Percentiles rank a stretch among this genome's conserved stretches.
These are phyloP conservation scores for Isichthys henryi DNA, from an alignment of 2,113 vertebrate species.

Conservation along the genomic window DNA sequence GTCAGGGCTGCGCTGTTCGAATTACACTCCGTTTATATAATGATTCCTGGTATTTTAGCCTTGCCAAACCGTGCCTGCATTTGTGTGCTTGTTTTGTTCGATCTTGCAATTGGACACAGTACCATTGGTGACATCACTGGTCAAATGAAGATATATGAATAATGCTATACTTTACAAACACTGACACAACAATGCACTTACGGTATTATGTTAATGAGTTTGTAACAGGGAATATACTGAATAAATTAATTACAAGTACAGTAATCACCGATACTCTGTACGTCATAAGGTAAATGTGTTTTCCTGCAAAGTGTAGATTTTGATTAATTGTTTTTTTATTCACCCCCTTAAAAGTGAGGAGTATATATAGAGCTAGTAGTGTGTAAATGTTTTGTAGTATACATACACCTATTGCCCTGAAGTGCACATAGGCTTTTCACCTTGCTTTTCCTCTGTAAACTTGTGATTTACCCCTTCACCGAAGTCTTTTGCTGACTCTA, in stretches of 20 bases:
- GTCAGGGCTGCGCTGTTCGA: background rate
- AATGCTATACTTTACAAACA: background rate
- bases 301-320: background rate
- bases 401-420: background rate
- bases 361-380: background rate
- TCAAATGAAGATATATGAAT: background rate
- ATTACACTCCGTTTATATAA: background rate
- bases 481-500: background rate
- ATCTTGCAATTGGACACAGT: background rate
- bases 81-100: background rate
- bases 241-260: background rate
- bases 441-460: background rate
- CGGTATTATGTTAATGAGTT: background rate
- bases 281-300: background rate
- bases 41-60: background rate
- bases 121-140: background rate
- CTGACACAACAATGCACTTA: background rate
- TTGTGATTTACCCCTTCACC: background rate
- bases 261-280: background rate
- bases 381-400: background rate
- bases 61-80: background rate
- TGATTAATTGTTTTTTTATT: background rate
- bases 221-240: background rate
- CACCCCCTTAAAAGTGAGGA: background rate
- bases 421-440: background rate